Percentiles rank a stretch among this genome's conserved stretches.
These are phyloP conservation scores for Pangasianodon hypophthalmus DNA, from an alignment of 2,113 vertebrate species.

Conservation along the genomic window DNA sequence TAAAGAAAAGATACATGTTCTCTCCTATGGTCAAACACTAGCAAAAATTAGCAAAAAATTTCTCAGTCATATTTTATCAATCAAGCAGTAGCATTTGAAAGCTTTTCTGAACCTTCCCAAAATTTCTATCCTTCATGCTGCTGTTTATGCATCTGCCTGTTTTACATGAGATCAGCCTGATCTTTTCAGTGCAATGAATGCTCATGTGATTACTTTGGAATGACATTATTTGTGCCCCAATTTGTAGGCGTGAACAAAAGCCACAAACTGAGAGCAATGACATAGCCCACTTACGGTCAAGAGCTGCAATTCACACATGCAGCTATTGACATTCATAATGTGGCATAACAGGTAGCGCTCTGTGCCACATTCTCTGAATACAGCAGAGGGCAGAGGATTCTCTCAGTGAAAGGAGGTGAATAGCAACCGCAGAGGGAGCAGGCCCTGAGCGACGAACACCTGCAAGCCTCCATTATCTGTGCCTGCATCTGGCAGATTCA, in stretches of 20 bases:
- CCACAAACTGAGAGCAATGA: slow-evolving; percentile 36
- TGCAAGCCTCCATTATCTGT: slow-evolving; percentile 40
- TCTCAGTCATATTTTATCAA: background rate
- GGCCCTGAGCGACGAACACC: slow-evolving; percentile 42
- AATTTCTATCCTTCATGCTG: background rate
- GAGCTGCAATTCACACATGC: slow-evolving; percentile 39
- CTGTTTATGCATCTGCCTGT: slow-evolving; percentile 15
- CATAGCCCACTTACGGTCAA: slow-evolving; percentile 26
- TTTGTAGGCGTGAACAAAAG: slow-evolving; percentile 24
- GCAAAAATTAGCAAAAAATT: background rate
- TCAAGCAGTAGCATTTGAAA: background rate
- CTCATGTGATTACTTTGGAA: slow-evolving; percentile 38
- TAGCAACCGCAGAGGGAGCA: slow-evolving; percentile 8
- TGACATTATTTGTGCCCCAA: slow-evolving; percentile 31
- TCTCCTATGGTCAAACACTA: background rate
- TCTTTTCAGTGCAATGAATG: slow-evolving; percentile 44
- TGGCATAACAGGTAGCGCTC: slow-evolving; percentile 38
- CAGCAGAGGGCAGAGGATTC: slow-evolving; percentile 34
- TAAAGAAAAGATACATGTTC: background rate
- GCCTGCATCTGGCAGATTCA: slow-evolving; percentile 34
- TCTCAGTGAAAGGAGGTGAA: slow-evolving; percentile 47
- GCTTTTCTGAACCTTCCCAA: background rate
- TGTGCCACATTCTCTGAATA: slow-evolving; percentile 26
- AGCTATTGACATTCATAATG: slow-evolving; percentile 38
- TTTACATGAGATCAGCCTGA: slow-evolving; percentile 18